Percentiles rank a stretch among this genome's conserved stretches.
These are phyloP conservation scores for Sphinx pinastri DNA, from an alignment of 2,888 invertebrate species.

Conservation along the genomic window DNA sequence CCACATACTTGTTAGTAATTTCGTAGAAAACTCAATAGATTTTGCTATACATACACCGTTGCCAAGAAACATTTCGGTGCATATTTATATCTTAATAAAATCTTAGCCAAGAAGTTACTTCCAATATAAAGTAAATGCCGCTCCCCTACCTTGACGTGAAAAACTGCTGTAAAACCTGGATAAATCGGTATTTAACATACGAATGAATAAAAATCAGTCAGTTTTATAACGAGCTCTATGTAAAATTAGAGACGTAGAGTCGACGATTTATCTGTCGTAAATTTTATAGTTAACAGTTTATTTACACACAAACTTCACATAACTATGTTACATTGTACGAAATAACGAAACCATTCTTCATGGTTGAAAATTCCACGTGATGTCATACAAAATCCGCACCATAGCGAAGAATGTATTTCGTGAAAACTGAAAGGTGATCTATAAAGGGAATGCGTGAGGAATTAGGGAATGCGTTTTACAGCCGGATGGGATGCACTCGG, in stretches of 20 bases:
- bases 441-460: slow-evolving; percentile 30
- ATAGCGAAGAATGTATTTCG: background rate
- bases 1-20: background rate
- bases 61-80: slow-evolving; percentile 10
- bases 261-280: background rate
- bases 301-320: no score
- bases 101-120: background rate
- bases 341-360: no score
- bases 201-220: background rate
- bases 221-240: background rate
- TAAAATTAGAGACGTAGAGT: background rate
- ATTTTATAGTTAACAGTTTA: no score
- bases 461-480: slow-evolving; percentile 43
- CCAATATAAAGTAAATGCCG: background rate
- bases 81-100: background rate
- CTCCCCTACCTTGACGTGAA: background rate
- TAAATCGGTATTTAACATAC: background rate
- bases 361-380: background rate
- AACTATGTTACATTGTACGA: no score
- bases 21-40: background rate
- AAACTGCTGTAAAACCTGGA: background rate
- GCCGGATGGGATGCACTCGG: slow-evolving; percentile 52
- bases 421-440: background rate
- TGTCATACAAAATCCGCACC: background rate
- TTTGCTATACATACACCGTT: background rate